Conservation (phyloP, 2,888 invertebrate species). For the Agrypnus murinus region DNA sequence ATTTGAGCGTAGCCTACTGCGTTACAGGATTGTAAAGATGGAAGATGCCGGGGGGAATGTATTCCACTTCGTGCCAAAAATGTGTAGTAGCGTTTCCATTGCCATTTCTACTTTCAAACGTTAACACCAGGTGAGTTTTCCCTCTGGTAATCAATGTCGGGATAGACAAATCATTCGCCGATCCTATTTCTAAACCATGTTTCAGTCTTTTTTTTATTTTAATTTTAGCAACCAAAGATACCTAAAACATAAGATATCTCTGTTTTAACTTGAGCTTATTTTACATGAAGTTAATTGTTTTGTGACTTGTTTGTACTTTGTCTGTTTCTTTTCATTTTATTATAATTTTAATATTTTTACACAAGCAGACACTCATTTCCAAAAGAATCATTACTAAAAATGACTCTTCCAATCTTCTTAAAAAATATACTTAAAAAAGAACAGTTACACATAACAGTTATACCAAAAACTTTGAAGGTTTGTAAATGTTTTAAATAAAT, state of each 20-base stretch:
- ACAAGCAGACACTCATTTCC: conserved; percentile 42
- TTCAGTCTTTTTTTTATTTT: not conserved
- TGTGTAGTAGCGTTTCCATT: conserved; percentile 70
- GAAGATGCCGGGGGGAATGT: conserved; percentile 75
- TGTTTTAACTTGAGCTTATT: conserved; percentile 13
- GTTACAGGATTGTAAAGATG: conserved; percentile 69
- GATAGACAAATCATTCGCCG: conserved; percentile 37
- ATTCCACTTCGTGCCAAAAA: conserved; percentile 77
- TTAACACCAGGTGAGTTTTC: conserved; percentile 58
- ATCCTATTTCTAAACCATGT: conserved; percentile 22
- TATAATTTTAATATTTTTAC: conserved; percentile 43
- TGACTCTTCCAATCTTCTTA: conserved; percentile 1
- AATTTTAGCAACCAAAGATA: not conserved
- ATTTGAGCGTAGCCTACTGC: conserved; percentile 57
- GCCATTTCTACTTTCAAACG: conserved; percentile 55
- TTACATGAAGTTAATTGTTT: conserved; percentile 7
- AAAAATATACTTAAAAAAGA: conserved; percentile 21
- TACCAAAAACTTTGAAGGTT: conserved; percentile 54
- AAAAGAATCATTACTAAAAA: conserved; percentile 1
- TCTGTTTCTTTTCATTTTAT: conserved; percentile 31
- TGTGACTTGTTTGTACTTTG: conserved; percentile 35
- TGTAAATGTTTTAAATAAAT: conserved; percentile 55
- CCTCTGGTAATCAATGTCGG: conserved; percentile 43
- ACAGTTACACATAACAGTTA: conserved; percentile 19
- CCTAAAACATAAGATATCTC: not conserved